Evolutionary conservation across 2,888 invertebrate species (phyloP).

Genomic region (Drosophila neonasuta): DNA sequence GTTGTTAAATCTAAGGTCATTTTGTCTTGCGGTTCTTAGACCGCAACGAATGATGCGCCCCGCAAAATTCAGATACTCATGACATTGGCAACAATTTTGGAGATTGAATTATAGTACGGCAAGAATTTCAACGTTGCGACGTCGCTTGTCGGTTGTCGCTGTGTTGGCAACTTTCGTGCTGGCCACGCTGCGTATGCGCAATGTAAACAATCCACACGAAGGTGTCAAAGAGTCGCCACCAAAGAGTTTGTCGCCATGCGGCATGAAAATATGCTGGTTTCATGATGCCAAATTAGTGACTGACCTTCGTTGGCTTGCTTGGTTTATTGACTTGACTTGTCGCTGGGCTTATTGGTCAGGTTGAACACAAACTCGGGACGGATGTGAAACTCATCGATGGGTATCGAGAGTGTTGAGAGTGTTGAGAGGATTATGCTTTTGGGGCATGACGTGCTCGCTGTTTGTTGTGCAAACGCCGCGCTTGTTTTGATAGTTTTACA

Average conservation of each 20-base stretch:
- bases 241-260: constrained; percentile 7
- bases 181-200: constrained; percentile 46
- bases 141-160: constrained; percentile 8
- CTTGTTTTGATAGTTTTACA: constrained; percentile 32
- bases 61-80: constrained; percentile 21
- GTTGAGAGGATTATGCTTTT: constrained; percentile 24
- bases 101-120: constrained; percentile 12
- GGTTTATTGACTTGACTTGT: constrained; percentile 50
- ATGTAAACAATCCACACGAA: constrained; percentile 41
- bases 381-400: constrained; percentile 62
- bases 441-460: constrained; percentile 4
- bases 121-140: constrained; percentile 13
- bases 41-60: constrained; percentile 26
- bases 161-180: constrained; percentile 21
- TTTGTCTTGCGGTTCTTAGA: constrained; percentile 32
- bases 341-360: constrained; percentile 11
- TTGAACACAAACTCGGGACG: constrained; percentile 27
- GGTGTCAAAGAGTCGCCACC: constrained; percentile 33
- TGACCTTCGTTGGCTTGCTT: constrained; percentile 23
- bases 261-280: constrained; percentile 28
- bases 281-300: constrained; percentile 14
- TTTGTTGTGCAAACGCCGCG: constrained; percentile 16
- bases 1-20: constrained; percentile 44
- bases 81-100: constrained; percentile 43
- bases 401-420: constrained; percentile 5